Base-by-base conservation (phyloP, 2,797 vertebrate genomes). In the Tragopan temminckii region DNA sequence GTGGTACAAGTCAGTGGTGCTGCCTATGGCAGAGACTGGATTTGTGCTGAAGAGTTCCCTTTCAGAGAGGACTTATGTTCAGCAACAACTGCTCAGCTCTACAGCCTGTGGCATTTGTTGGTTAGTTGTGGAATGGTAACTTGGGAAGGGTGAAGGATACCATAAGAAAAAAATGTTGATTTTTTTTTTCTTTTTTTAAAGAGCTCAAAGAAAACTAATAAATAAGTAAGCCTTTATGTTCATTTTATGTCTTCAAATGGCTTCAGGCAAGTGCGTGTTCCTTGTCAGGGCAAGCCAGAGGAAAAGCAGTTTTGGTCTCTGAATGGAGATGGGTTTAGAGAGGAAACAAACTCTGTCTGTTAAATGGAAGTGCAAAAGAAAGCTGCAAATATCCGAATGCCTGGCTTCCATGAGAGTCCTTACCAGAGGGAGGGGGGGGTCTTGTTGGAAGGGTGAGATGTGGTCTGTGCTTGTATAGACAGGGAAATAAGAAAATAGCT, bases 331-430 rank as follows among this genome's bases (percentile, higher is more conserved):
- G n/a, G 33, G 12, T 62, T 78, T 83, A 67, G 66, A 69, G 27
- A 62, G 45, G 69, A 95, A 87, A 70, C 8, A 89, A 93, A 77
- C 11, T 13, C 5, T 42, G 11, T 72, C 78, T 88, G 78, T 95
- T 88, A 96, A 89, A 82, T 93, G 83, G 33, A 95, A 90, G 48
- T 21, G 66, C 94, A 88, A 95, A 76, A 90, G 92, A 92, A 95
- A 94, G 89, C 35, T 90, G 69, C 52, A 59, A 87, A 92, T 89
- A 92, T 63, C 48, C 2, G 2, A 27, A 76, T 89, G 68, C 76
- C 77, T 85, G 48, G 46, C 61, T 93, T 93, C 66, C 63, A 95
- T 95, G 87, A 94, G 80, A 96, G 69, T 83, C 83, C 74, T 94
- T 94, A 95, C 45, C 76, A 90, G 78, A 90, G 58, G 23, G 61